Conservation (phyloP, 2,888 invertebrate species). For the Agrypnus murinus region DNA sequence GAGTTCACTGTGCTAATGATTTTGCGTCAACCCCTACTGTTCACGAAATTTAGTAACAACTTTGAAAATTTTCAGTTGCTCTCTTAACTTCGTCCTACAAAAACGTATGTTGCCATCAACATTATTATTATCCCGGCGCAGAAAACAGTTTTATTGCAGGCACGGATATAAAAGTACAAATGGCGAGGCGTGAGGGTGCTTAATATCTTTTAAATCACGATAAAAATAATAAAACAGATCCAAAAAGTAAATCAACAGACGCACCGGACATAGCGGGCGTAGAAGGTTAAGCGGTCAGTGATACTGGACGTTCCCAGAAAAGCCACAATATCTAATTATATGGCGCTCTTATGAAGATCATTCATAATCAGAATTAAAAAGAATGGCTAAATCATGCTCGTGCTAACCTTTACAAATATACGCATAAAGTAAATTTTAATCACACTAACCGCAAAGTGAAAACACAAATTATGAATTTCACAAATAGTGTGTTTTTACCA, state of each 20-base stretch:
- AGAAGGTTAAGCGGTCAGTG: conserved; percentile 55
- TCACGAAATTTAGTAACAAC: conserved; percentile 15
- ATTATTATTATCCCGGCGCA: conserved; percentile 20
- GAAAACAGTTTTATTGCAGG: conserved; percentile 35
- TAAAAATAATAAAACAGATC: conserved; percentile 60
- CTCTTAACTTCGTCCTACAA: not conserved
- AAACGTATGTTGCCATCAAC: not conserved
- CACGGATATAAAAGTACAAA: conserved; percentile 56
- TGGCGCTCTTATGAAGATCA: conserved; percentile 53
- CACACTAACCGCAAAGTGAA: too few species aligned
- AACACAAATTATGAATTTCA: too few species aligned
- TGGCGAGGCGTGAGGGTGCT: conserved; percentile 60
- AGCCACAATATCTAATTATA: conserved; percentile 54
- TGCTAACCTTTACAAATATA: conserved; percentile 5
- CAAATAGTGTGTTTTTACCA: too few species aligned
- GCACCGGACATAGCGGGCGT: conserved; percentile 56
- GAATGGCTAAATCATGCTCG: conserved; percentile 43
- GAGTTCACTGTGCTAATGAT: conserved; percentile 50
- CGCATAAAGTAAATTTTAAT: not conserved
- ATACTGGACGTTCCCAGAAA: conserved; percentile 53
- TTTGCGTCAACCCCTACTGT: conserved; percentile 6
- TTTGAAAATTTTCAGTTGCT: conserved; percentile 14
- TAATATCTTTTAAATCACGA: conserved; percentile 65
- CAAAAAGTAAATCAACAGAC: conserved; percentile 52
- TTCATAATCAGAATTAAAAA: conserved; percentile 49